These are phyloP conservation scores for Callipepla squamata DNA, from an alignment of 2,113 vertebrate genomes.

Conservation along the genomic window DNA sequence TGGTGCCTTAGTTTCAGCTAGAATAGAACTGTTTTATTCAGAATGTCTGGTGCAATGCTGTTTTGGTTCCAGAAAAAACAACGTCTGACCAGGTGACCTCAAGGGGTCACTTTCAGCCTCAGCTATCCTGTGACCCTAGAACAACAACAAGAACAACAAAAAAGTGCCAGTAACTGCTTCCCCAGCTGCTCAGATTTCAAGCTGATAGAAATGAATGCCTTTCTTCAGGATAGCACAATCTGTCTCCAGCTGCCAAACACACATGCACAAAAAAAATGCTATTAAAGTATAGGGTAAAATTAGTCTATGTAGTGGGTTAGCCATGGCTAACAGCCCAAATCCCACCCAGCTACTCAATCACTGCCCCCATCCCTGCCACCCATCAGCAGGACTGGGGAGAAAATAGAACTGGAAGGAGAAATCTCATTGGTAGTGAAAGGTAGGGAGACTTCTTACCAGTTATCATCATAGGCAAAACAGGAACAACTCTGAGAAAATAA, in stretches of 20 bases:
- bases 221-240: background rate
- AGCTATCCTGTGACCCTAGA: background rate
- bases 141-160: background rate
- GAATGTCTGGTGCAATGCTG: too few relatives aligned
- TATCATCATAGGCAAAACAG: background rate
- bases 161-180: background rate
- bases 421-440: background rate
- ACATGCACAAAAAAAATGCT: background rate
- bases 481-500: background rate
- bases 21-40: too few relatives aligned
- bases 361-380: background rate
- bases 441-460: background rate
- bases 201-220: background rate
- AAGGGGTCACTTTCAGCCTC: background rate
- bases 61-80: too few relatives aligned
- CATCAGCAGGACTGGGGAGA: fast-evolving
- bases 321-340: background rate
- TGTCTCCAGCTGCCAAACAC: background rate
- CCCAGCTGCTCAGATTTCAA: background rate
- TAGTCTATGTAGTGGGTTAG: background rate
- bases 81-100: background rate
- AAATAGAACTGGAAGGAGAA: background rate
- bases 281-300: background rate
- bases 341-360: background rate
- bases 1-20: background rate